These are phyloP conservation scores for Sardinella longiceps DNA, from an alignment of 2,797 vertebrate species.

Conservation along the genomic window DNA sequence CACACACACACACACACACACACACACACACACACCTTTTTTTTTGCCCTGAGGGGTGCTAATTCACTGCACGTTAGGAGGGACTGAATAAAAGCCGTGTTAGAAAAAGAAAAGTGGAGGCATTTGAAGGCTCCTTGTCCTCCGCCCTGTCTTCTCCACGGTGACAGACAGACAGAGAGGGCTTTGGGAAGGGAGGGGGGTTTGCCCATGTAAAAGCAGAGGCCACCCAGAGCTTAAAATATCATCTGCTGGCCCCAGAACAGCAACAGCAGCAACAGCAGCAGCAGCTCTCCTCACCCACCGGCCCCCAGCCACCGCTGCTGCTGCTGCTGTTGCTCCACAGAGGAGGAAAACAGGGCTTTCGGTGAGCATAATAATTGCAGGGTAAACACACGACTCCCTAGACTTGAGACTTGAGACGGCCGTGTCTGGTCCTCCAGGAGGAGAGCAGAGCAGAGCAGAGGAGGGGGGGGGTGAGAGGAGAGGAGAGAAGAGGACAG, in stretches of 20 bases:
- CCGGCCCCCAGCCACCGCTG: neutral
- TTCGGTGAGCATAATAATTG: conserved; percentile 18
- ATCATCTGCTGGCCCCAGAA: conserved; percentile 7
- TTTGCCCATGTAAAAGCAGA: neutral
- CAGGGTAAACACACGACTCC: conserved; percentile 8
- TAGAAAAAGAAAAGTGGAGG: neutral
- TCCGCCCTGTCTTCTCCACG: neutral
- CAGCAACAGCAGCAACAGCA: too few relatives aligned
- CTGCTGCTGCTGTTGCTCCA: too few relatives aligned
- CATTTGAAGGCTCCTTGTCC: neutral
- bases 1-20: neutral
- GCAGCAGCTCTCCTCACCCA: neutral
- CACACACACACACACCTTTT: conserved; percentile 36
- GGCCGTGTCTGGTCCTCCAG: neutral
- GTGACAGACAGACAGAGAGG: neutral
- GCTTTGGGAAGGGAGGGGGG: neutral
- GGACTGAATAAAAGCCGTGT: neutral
- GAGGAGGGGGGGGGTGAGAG: neutral
- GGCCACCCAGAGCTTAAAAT: conserved; percentile 23
- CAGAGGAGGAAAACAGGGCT: neutral
- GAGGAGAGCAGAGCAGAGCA: too few relatives aligned
- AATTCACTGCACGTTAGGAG: neutral
- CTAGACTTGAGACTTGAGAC: conserved; percentile 10
- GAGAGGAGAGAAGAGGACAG: neutral
- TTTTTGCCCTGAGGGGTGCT: neutral